A percentile compares a stretch with the other conserved stretches of the same genome.
phyloP scores from a whole-genome alignment of 2,888 invertebrate species.

The Cryptocheilus praepositus region DNA sequence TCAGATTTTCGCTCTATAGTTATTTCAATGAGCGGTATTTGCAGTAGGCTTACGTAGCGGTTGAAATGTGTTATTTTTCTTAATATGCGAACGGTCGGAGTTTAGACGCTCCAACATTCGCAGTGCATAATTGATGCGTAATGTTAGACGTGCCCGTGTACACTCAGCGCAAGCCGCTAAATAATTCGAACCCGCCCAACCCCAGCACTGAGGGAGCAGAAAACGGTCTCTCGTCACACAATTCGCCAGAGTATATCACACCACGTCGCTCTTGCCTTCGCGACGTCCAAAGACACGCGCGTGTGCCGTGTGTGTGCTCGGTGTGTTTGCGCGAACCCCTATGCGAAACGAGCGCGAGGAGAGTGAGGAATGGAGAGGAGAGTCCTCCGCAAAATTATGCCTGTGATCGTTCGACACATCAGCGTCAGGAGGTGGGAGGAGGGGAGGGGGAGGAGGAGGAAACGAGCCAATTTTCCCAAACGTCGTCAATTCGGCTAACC shows the following conservation, averaged over 20 bases:
- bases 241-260: too few species aligned
- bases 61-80: too few species aligned
- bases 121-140: too few species aligned
- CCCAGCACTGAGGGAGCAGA: too few species aligned
- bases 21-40: too few species aligned
- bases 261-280: background rate
- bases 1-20: too few species aligned
- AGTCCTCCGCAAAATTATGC: slow-evolving; percentile 11
- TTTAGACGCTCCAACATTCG: too few species aligned
- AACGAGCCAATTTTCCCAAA: slow-evolving; percentile 60
- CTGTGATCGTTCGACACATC: background rate
- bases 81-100: too few species aligned
- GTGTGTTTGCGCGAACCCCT: slow-evolving; percentile 1
- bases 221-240: background rate
- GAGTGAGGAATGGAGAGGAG: background rate
- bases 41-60: too few species aligned
- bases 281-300: slow-evolving; percentile 27
- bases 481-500: slow-evolving; percentile 63
- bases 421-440: background rate
- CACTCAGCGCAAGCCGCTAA: too few species aligned
- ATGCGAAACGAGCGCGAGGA: background rate
- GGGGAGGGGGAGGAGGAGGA: slow-evolving; percentile 32
- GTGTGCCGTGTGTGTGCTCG: too few species aligned
- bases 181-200: too few species aligned
- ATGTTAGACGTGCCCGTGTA: slow-evolving; percentile 4